Base-by-base conservation (phyloP, 1,140 invertebrate species). In the Latrodectus geometricus region DNA sequence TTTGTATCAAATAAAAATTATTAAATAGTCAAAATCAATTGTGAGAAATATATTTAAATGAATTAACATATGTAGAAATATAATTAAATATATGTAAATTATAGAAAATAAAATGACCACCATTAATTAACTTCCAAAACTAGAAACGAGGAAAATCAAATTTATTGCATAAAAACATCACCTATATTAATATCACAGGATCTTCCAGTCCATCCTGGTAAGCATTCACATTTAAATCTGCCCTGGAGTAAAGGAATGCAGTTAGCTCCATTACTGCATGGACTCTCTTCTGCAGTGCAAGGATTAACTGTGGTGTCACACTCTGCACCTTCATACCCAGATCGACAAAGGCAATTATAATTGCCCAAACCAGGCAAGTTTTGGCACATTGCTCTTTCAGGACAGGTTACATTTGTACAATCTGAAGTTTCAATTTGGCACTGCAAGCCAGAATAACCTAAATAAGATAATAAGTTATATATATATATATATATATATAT, bases 311-410 rank as follows among this genome's bases (percentile, higher is more conserved):
- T 90, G 9, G 89, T 88, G 74, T 90, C 89, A 74, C 90, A 90
- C 65, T 96, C 95, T 56, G 95, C 92, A 52, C 97, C 97, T 76
- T 96, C 97, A 89, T 97, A 97, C 73, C 96, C 96, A 88, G 96
- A 95, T 90, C 97, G 93, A 90, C 97, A 99, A 0, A 98, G 92
- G 90, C 97, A 99, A 65, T 91, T 92, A 0, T 96, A 96, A 88
- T 97, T 97, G 88, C 95, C 95, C 86, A 94, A 93, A 50, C 97
- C 97, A 14, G 97, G 97, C 90, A 98, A 95, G 90, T 98, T 96
- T 91, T 98, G 98, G 91, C 97, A 99, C 96, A 99, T 98, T 5
- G 97, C 97, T 89, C 97, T 93, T 89, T 97, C 96, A 0, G 97
- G 97, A 89, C 97, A 99, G 0, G 96, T 97, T 88, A 96, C 95